Evolutionary conservation across 2,797 vertebrate species (phyloP).

Genomic region (Oryzias sinensis): DNA sequence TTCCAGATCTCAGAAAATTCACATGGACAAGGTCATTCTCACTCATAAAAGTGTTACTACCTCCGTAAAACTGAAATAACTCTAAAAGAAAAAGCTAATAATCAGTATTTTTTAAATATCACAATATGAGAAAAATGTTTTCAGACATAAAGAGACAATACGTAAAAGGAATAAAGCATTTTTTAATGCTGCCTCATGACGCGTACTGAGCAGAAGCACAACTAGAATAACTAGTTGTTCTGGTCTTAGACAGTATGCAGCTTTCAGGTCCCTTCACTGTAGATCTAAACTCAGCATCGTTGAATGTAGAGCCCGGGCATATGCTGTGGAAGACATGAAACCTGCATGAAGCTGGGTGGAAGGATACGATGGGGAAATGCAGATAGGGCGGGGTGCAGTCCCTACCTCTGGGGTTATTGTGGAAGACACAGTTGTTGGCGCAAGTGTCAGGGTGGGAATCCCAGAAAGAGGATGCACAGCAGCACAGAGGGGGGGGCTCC

Average conservation of each 20-base stretch:
- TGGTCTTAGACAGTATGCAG: conserved; percentile 1
- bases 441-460: conserved; percentile 92
- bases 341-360: not conserved
- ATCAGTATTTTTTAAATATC: too few relatives aligned
- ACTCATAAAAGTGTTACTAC: too few relatives aligned
- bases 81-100: too few relatives aligned
- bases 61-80: too few relatives aligned
- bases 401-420: conserved; percentile 91
- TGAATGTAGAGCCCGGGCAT: conserved; percentile 81
- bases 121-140: too few relatives aligned
- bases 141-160: too few relatives aligned
- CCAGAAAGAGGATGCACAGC: conserved; percentile 89
- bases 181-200: too few relatives aligned
- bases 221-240: not conserved
- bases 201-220: not conserved
- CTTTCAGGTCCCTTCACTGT: conserved; percentile 28
- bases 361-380: too few relatives aligned
- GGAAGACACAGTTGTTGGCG: conserved; percentile 93
- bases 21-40: too few relatives aligned
- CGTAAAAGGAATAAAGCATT: too few relatives aligned
- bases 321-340: conserved; percentile 73
- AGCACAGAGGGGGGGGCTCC: conserved; percentile 86
- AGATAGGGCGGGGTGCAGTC: not conserved
- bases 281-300: conserved; percentile 77
- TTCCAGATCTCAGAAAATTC: too few relatives aligned